Evolutionary conservation across 2,113 vertebrate genomes (phyloP), one percentile per base, ranked within the genome.

Genomic region (Pelusios castaneus): DNA sequence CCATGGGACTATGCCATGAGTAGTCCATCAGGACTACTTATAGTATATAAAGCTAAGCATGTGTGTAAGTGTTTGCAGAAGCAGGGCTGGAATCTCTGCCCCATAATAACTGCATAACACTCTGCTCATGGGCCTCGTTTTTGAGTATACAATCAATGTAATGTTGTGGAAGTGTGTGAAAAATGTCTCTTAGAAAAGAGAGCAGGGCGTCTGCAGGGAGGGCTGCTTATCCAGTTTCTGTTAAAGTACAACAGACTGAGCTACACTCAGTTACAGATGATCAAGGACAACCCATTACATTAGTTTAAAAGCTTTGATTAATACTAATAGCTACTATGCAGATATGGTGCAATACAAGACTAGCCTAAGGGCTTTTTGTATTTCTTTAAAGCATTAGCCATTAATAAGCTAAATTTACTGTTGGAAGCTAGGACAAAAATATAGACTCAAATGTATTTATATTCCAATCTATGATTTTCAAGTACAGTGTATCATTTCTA

Each of bases 381-480:
- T 95, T 97, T 97, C 97, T 97, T 97, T 96, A 97, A 98, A 96
- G 95, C 87, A 96, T 96, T 93, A 96, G 91, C 86, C 94, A 91
- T 89, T 97, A 93, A 95, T 93, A 85, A 87, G 83, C 82, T 95
- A 96, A 97, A 80, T 96, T 97, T 97, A 96, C 97, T 92, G 91
- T 51, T 91, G 95, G 95, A 95, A 97, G 78, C 87, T 82, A 94
- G 85, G 84, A 73, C 77, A 60, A 84, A 95, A 97, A 97, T 89
- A 70, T 84, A 94, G 82, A 88, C 63, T 87, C 52, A 45, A 93
- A 95, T 92, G 79, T 79, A 90, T 88, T 93, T 96, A 95, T 96
- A 97, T 97, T 97, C 89, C 89, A 90, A 83, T 84, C 91, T 89
- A 87, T 84, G 80, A 78, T 95, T 97, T 96, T 96, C 92, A 95